Conservation (phyloP, 2,797 vertebrate genomes). For the Babyrousa celebensis region DNA sequence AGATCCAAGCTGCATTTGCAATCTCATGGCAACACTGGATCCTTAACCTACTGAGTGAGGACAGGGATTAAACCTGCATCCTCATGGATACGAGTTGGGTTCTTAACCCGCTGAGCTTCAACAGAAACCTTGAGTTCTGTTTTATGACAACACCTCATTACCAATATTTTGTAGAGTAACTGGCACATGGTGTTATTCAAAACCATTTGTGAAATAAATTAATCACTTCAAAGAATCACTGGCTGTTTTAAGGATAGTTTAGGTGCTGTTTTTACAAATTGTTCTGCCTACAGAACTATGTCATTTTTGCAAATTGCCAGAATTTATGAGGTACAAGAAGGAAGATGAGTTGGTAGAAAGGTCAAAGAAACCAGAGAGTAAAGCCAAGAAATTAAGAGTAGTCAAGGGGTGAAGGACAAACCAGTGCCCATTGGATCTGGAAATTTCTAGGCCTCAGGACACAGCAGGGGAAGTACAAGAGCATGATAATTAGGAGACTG, state of each 20-base stretch:
- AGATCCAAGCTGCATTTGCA: too few relatives aligned
- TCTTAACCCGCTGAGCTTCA: too few relatives aligned
- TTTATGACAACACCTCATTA: conserved; percentile 40
- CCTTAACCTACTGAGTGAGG: too few relatives aligned
- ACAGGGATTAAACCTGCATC: too few relatives aligned
- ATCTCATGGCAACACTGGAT: too few relatives aligned
- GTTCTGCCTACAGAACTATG: background rate
- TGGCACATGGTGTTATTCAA: background rate
- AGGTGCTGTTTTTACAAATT: background rate
- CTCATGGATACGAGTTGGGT: too few relatives aligned
- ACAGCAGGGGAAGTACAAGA: background rate
- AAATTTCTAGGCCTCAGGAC: background rate
- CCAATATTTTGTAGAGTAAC: background rate
- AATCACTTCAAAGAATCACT: conserved; percentile 40
- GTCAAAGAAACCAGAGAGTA: background rate
- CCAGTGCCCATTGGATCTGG: too few relatives aligned
- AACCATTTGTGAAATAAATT: conserved; percentile 35
- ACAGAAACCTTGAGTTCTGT: background rate
- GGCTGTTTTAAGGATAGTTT: conserved; percentile 24
- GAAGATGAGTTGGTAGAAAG: background rate
- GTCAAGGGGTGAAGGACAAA: background rate
- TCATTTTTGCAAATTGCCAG: conserved; percentile 7
- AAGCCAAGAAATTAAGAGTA: background rate
- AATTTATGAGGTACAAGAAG: conserved; percentile 7
- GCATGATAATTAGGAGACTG: background rate